Conservation (phyloP, 2,888 invertebrate genomes). For the Bellardia bayeri region DNA sequence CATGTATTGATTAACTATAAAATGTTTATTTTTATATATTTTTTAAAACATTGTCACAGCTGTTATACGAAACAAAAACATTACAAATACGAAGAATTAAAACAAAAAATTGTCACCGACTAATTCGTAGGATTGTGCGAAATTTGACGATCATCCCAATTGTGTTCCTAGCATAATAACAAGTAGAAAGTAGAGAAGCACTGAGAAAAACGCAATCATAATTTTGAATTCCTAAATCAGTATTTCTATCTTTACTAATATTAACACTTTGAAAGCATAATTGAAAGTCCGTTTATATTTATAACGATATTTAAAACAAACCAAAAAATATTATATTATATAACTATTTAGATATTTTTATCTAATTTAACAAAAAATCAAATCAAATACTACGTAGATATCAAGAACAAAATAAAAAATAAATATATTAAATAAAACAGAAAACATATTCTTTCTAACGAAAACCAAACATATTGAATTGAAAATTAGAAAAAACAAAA, state of each 20-base stretch:
- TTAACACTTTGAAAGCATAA: slow-evolving; percentile 45
- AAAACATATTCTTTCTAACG: slow-evolving; percentile 48
- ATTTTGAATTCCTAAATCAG: no score
- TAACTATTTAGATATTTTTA: slow-evolving; percentile 66
- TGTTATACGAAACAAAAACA: no score
- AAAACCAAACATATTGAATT: slow-evolving; percentile 52
- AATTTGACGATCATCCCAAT: no score
- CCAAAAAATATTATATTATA: slow-evolving; percentile 31
- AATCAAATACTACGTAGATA: slow-evolving; percentile 58
- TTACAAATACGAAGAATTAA: no score
- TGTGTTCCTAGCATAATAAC: no score
- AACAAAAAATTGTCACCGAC: no score
- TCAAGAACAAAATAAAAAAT: slow-evolving; percentile 44
- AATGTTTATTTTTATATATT: no score
- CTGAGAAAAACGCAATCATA: no score
- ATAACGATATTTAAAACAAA: slow-evolving; percentile 25
- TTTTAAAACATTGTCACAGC: no score
- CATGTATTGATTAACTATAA: no score
- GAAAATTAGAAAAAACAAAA: slow-evolving; percentile 12
- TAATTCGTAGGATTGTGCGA: no score
- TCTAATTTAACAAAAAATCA: slow-evolving; percentile 56
- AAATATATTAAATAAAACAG: slow-evolving; percentile 26
- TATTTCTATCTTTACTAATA: not conserved
- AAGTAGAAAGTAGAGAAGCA: no score
- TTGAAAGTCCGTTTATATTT: slow-evolving; percentile 36